Evolutionary conservation across 2,797 vertebrate species (phyloP).

Genomic region (Margarornis squamiger): DNA sequence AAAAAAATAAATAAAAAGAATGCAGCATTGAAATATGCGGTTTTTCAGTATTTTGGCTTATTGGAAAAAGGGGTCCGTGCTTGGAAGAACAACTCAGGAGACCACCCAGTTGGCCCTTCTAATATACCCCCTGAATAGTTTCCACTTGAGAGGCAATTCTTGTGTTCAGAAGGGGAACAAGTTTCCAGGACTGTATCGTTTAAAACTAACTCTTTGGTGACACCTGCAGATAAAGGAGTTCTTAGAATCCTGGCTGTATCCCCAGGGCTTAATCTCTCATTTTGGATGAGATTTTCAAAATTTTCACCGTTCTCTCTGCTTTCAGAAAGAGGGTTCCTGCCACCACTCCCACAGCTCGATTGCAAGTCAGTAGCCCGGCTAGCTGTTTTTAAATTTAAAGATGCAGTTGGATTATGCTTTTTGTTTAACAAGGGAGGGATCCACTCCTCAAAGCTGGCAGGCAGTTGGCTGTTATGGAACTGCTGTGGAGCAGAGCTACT

Average conservation of each 20-base stretch:
- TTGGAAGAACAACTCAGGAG: conserved; percentile 67
- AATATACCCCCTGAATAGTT: neutral
- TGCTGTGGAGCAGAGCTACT: neutral
- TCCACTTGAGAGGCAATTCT: neutral
- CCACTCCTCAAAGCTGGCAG: conserved; percentile 35
- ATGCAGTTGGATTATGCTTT: neutral
- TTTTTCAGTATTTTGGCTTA: neutral
- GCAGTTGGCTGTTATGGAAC: neutral
- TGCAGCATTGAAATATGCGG: neutral
- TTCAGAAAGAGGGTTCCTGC: neutral
- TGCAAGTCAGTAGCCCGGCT: neutral
- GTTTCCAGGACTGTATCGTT: neutral
- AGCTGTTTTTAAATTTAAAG: neutral
- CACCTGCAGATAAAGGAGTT: neutral
- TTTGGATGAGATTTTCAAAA: neutral
- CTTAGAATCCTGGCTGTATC: neutral
- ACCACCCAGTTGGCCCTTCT: conserved; percentile 46
- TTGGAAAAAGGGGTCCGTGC: neutral
- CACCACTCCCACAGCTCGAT: neutral
- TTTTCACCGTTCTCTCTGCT: neutral
- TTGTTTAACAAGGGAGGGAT: conserved; percentile 55
- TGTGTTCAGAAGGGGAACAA: neutral
- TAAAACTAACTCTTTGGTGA: neutral
- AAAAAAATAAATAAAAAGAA: neutral
- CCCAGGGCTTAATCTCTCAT: neutral